These are phyloP conservation scores for Aphelocoma californica DNA, from an alignment of 2,797 vertebrate species.

Conservation along the genomic window DNA sequence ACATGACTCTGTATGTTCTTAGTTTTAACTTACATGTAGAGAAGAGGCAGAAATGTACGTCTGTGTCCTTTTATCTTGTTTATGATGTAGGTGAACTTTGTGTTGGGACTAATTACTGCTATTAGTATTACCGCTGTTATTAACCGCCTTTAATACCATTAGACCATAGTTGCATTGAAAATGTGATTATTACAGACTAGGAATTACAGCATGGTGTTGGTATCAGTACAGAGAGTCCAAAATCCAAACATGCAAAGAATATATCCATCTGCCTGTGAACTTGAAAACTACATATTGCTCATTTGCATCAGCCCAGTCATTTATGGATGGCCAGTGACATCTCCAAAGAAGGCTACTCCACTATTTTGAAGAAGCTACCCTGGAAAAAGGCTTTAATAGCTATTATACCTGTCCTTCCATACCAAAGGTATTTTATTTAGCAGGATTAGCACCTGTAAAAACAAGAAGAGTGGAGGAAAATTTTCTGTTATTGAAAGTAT, in stretches of 20 bases:
- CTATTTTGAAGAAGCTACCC: not conserved
- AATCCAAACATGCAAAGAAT: not conserved
- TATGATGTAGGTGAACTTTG: not conserved
- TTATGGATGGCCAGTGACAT: not conserved
- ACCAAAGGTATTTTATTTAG: not conserved
- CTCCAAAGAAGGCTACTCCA: not conserved
- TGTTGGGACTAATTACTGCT: not conserved
- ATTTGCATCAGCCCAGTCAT: not conserved
- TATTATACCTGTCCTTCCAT: not conserved
- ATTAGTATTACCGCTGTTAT: not conserved
- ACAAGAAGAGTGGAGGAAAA: not conserved
- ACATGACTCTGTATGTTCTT: not conserved
- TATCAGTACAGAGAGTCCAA: not conserved
- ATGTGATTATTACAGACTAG: not conserved
- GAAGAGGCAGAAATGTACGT: not conserved
- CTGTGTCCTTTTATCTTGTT: not conserved
- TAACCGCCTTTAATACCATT: not conserved
- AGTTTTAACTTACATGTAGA: not conserved
- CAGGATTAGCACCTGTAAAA: not conserved
- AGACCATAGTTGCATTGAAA: not conserved
- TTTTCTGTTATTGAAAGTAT: not conserved
- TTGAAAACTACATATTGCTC: not conserved
- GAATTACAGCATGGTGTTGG: not conserved
- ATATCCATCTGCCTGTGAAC: not conserved
- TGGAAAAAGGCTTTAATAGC: not conserved